A percentile compares a stretch with the other conserved stretches of the same genome.
Evolutionary conservation across 1,140 invertebrate species (phyloP).

Genomic region (Cydia strobilella): DNA sequence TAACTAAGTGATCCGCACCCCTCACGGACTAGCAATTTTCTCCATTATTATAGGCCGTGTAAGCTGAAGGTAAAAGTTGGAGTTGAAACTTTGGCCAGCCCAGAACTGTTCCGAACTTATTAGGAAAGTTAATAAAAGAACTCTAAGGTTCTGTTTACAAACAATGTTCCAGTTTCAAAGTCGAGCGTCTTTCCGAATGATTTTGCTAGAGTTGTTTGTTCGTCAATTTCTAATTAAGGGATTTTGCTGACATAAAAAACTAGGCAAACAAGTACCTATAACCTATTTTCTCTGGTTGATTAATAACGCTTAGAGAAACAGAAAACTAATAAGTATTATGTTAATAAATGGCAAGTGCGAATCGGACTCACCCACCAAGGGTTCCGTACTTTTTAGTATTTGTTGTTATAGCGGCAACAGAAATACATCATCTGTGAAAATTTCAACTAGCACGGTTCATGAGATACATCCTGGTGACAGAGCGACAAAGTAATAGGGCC

Average conservation of each 20-base stretch:
- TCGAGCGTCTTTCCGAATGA: slow-evolving; percentile 2
- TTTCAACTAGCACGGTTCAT: no score
- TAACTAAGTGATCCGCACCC: background rate
- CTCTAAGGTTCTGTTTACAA: slow-evolving; percentile 23
- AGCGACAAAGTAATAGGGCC: no score
- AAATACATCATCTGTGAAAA: no score
- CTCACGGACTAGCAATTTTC: slow-evolving; percentile 28
- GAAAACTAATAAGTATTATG: no score
- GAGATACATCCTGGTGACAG: no score
- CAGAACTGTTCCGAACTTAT: slow-evolving; percentile 26
- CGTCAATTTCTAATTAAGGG: background rate
- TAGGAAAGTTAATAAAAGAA: slow-evolving; percentile 30
- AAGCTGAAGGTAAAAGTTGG: slow-evolving; percentile 16
- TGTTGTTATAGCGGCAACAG: no score
- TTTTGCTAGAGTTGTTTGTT: background rate
- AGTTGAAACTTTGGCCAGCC: slow-evolving; percentile 23
- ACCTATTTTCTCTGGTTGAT: no score
- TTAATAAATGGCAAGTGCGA: no score
- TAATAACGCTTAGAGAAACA: no score
- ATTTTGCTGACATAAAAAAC: background rate
- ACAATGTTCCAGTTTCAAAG: slow-evolving; percentile 23
- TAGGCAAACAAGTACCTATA: no score
- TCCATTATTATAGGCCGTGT: slow-evolving; percentile 11
- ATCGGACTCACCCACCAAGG: no score
- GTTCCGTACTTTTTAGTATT: no score